Evolutionary conservation across 2,797 vertebrate species (phyloP), one percentile per base, ranked within the genome.

Genomic region (Cephalopachus bancanus): DNA sequence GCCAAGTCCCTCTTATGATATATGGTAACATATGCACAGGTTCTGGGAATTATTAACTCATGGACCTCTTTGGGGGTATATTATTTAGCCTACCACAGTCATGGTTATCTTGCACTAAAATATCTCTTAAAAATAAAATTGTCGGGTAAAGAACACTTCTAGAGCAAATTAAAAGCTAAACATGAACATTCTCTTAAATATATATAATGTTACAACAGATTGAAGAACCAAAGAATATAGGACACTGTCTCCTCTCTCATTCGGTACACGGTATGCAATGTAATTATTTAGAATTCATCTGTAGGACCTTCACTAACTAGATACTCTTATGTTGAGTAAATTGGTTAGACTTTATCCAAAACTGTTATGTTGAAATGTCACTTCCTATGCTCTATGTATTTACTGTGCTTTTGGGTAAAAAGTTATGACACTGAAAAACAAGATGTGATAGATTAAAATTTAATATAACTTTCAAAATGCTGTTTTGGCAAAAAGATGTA

Each of bases 121-220:
- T 79, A 17, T 83, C 28, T 83, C 30, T 87, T 81, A 87, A 69
- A 74, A 88, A 81, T 76, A 86, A 95, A 67, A 80, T 30, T 89
- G 1, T 28, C 33, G 30, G 24, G 12, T 16, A 69, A 24, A 81
- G 69, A 72, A 33, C 8, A 64, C 26, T 4, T 57, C 15, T 84
- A 84, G 17, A 14, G 17, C 26, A 81, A 83, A 78, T 33, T 51
- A 33, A 62, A 51, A 17, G 12, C 28, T 72, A n/a, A 64, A 72
- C 28, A 64, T 4, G 8, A 69, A 10, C 10, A 67, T 59, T 74
- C 12, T 74, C 7, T 59, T 55, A 80, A 80, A 74, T 28, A n/a
- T 12, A 44, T 11, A 1, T 72, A 79, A 57, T 28, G 44, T 74
- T 15, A 76, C 4, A 64, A 30, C 4, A 19, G 24, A 83, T 33